phyloP scores from a whole-genome alignment of 1,140 invertebrate species.

The Colletes latitarsis region DNA sequence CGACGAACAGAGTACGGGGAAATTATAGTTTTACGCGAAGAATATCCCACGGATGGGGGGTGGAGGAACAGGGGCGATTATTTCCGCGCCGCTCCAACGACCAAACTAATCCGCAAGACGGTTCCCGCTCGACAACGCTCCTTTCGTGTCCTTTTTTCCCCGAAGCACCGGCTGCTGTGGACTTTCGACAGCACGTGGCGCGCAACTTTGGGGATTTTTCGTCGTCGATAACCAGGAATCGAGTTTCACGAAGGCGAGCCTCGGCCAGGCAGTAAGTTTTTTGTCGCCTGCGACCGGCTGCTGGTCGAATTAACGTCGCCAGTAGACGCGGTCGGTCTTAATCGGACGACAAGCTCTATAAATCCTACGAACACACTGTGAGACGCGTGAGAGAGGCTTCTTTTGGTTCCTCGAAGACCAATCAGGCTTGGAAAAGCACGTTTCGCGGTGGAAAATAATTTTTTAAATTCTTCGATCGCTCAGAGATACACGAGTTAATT shows the following conservation, averaged over 20 bases:
- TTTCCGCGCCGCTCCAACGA: slow-evolving; percentile 21
- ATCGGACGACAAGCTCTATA: slow-evolving; percentile 45
- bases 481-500: too few species aligned
- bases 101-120: slow-evolving; percentile 38
- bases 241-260: slow-evolving; percentile 3
- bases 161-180: slow-evolving; percentile 9
- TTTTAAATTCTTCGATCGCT: neutral
- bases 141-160: slow-evolving; percentile 15
- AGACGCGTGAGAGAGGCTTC: too few species aligned
- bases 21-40: slow-evolving; percentile 37
- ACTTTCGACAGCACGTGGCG: slow-evolving; percentile 49
- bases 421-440: too few species aligned
- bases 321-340: slow-evolving; percentile 42
- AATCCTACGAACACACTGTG: neutral
- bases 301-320: slow-evolving; percentile 44
- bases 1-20: neutral
- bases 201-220: slow-evolving; percentile 57
- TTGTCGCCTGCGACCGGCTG: slow-evolving; percentile 23
- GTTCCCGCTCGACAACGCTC: neutral
- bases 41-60: slow-evolving; percentile 1
- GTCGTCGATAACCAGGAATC: slow-evolving; percentile 34
- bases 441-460: too few species aligned
- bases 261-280: slow-evolving; percentile 33
- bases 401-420: too few species aligned
- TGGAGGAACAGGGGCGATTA: slow-evolving; percentile 27